Evolutionary conservation across 2,113 vertebrate species (phyloP).

Genomic region (Eulacestoma nigropectus): DNA sequence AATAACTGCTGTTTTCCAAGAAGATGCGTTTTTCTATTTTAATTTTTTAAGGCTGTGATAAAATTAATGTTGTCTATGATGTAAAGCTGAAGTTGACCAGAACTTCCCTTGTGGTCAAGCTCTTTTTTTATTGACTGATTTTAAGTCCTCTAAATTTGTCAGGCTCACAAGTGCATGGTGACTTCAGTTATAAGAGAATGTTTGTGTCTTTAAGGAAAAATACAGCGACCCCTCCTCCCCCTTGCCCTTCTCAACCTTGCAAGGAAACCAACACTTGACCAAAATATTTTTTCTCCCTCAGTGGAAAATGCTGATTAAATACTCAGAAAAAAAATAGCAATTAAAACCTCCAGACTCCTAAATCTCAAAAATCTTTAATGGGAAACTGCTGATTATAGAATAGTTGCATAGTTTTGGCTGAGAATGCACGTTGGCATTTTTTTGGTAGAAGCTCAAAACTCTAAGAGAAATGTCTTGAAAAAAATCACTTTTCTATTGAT

Average conservation of each 20-base stretch:
- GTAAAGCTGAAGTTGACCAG: conserved; percentile 45
- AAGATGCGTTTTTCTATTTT: conserved; percentile 66
- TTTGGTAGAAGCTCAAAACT: neutral
- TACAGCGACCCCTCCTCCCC: neutral
- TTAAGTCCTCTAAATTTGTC: conserved; percentile 52
- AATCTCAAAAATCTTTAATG: neutral
- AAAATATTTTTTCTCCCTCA: neutral
- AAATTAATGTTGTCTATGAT: conserved; percentile 65
- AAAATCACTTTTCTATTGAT: neutral
- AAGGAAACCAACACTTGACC: neutral
- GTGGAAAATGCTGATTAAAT: conserved; percentile 24
- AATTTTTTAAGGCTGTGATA: conserved; percentile 63
- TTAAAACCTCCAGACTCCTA: neutral
- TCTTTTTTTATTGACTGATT: conserved; percentile 56
- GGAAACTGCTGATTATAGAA: neutral
- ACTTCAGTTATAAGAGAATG: conserved; percentile 40
- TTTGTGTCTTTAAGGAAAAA: conserved; percentile 60
- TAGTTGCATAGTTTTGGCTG: neutral
- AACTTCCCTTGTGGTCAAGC: conserved; percentile 47
- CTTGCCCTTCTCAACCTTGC: conserved; percentile 33
- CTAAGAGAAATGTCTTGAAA: neutral
- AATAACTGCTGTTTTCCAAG: conserved; percentile 65
- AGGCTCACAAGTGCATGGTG: neutral
- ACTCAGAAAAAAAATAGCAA: neutral
- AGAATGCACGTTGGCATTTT: neutral